Conservation (phyloP, 2,797 vertebrate species). For the Helicolenus hilgendorfi region DNA sequence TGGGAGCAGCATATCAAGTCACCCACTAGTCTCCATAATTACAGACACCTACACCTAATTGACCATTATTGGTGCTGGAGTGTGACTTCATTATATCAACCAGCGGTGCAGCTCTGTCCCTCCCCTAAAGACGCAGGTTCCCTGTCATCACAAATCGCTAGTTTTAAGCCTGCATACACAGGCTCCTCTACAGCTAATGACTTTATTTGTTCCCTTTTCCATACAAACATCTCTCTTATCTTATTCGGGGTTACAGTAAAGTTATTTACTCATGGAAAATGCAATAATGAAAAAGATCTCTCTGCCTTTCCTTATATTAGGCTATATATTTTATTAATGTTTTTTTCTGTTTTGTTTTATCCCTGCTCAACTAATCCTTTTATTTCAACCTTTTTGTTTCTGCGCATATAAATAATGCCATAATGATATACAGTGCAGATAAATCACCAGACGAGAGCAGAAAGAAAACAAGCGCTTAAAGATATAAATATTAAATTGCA, state of each 20-base stretch:
- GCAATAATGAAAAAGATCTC: not conserved
- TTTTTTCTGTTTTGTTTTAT: not conserved
- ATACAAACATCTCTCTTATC: not conserved
- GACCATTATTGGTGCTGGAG: conserved; percentile 11
- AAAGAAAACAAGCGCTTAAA: not conserved
- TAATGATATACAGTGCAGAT: not conserved
- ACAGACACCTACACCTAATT: conserved; percentile 25
- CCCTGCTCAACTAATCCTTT: not conserved
- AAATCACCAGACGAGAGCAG: not conserved
- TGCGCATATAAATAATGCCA: not conserved
- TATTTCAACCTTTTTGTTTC: not conserved
- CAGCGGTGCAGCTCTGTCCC: not conserved
- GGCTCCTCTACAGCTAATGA: not conserved
- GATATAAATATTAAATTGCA: not conserved
- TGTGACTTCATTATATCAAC: not conserved
- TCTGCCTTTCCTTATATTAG: not conserved
- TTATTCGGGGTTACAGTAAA: not conserved
- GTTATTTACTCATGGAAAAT: not conserved
- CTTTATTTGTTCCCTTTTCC: conserved; percentile 13
- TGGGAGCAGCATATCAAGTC: not conserved
- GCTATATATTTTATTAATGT: not conserved
- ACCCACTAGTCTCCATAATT: conserved; percentile 7
- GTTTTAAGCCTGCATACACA: not conserved
- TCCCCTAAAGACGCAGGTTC: not conserved
- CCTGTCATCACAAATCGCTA: conserved; percentile 5